Conservation (phyloP, 2,113 vertebrate species). For the Aplodontia rufa region DNA sequence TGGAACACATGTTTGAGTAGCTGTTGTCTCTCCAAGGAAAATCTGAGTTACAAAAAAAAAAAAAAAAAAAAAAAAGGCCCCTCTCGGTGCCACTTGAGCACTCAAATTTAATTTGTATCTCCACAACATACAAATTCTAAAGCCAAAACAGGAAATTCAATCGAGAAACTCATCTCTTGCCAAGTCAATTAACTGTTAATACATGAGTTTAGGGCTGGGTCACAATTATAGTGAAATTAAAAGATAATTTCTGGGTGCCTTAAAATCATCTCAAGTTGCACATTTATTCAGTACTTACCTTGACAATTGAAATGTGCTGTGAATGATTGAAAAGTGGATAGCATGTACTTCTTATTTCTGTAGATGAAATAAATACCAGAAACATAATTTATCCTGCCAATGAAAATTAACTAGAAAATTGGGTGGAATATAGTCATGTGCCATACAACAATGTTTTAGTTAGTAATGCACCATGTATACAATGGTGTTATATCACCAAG, state of each 20-base stretch:
- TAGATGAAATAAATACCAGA: neutral
- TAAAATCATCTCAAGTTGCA: neutral
- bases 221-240: constrained; percentile 36
- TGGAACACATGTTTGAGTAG: neutral
- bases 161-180: neutral
- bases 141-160: neutral
- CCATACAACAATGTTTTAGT: neutral
- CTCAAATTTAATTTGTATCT: constrained; percentile 14
- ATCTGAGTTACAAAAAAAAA: too few species aligned
- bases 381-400: neutral
- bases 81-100: neutral
- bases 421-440: neutral
- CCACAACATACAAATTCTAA: neutral
- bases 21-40: neutral
- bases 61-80: neutral
- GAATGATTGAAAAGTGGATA: neutral
- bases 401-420: neutral
- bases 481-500: neutral
- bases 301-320: neutral
- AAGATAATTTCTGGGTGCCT: neutral
- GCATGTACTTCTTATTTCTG: neutral
- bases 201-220: neutral
- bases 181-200: neutral
- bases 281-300: neutral
- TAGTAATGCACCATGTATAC: too few species aligned